Evolutionary conservation across 1,140 invertebrate genomes (phyloP).

Genomic region (Diachasma alloeum): DNA sequence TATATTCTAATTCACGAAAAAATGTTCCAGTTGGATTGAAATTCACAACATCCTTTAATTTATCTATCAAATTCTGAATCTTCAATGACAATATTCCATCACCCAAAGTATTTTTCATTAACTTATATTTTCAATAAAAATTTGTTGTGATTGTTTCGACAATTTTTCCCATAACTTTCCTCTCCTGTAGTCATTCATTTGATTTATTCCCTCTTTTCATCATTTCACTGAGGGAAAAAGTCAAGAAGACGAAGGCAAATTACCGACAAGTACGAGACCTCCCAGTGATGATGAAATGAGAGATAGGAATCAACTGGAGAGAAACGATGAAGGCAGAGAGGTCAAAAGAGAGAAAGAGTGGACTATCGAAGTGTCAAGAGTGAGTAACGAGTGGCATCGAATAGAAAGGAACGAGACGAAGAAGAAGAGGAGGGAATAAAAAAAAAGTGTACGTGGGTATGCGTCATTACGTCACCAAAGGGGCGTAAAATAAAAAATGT

Average conservation of each 20-base stretch:
- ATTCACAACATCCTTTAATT: too few relatives aligned
- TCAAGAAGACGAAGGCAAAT: background rate
- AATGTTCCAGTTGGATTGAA: too few relatives aligned
- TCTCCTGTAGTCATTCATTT: background rate
- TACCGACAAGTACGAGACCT: background rate
- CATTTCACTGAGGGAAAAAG: background rate
- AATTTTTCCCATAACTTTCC: background rate
- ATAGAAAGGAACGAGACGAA: background rate
- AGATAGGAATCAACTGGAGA: background rate
- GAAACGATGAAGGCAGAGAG: background rate
- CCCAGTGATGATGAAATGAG: background rate
- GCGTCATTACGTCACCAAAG: constrained; percentile 11
- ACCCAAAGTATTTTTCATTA: too few relatives aligned
- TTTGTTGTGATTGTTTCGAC: background rate
- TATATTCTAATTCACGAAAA: too few relatives aligned
- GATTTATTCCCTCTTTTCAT: background rate
- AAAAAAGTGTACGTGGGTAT: background rate
- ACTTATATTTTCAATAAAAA: too few relatives aligned
- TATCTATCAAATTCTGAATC: too few relatives aligned
- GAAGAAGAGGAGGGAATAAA: background rate
- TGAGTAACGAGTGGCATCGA: background rate
- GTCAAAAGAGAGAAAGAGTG: background rate
- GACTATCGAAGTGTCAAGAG: background rate
- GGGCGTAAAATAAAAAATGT: background rate
- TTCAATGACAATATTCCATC: too few relatives aligned